These are phyloP conservation scores for Azemiops feae DNA, from an alignment of 2,113 vertebrate genomes.

Conservation along the genomic window DNA sequence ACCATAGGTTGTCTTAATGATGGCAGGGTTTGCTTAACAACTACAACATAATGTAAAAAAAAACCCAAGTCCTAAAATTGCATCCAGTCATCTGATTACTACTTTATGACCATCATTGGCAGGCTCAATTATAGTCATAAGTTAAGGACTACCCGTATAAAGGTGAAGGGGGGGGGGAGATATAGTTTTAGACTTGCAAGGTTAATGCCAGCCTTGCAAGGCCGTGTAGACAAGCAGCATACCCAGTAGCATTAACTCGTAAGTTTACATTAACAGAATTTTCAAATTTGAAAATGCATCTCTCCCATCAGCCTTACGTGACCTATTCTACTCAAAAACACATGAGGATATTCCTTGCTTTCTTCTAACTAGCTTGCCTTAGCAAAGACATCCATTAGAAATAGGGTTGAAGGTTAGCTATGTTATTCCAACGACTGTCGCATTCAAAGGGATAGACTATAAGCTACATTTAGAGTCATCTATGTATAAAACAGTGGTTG, in stretches of 20 bases:
- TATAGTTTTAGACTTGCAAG: neutral
- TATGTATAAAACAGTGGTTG: neutral
- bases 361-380: neutral
- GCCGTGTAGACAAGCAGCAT: neutral
- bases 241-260: neutral
- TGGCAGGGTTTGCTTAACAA: neutral
- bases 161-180: neutral
- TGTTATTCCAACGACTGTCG: neutral
- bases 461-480: neutral
- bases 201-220: neutral
- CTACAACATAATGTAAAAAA: neutral
- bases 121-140: neutral
- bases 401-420: neutral
- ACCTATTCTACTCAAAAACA: neutral
- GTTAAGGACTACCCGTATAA: neutral
- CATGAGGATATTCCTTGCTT: neutral
- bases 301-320: neutral
- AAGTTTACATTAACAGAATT: neutral
- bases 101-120: neutral
- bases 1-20: neutral
- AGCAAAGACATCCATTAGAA: neutral
- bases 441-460: neutral
- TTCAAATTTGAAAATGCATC: neutral
- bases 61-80: neutral
- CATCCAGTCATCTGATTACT: neutral